Evolutionary conservation across 2,797 vertebrate species (phyloP).

Genomic region (Carduelis carduelis): DNA sequence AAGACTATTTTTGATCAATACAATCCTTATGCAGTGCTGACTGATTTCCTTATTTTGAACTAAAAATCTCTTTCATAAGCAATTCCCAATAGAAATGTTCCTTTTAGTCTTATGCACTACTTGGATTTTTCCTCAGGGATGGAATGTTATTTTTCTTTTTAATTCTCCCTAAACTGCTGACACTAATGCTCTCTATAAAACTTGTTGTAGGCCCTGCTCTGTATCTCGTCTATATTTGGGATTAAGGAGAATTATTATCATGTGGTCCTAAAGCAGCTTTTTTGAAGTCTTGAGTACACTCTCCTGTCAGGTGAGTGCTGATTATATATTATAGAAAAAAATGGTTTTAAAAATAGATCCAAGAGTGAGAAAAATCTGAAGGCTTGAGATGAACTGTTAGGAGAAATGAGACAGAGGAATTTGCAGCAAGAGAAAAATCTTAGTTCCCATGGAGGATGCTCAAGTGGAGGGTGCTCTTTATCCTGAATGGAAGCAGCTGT

Average conservation of each 20-base stretch:
- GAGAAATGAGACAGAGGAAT: background rate
- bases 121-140: slow-evolving; percentile 19
- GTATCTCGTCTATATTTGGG: background rate
- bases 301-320: slow-evolving; percentile 39
- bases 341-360: slow-evolving; percentile 20
- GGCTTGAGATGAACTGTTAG: background rate
- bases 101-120: background rate
- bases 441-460: background rate
- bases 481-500: background rate
- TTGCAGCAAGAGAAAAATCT: background rate
- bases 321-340: background rate
- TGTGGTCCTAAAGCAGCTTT: slow-evolving; percentile 45
- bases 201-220: slow-evolving; percentile 1
- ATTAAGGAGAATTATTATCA: slow-evolving; percentile 47
- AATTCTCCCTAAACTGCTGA: slow-evolving; percentile 51
- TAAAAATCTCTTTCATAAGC: slow-evolving; percentile 31
- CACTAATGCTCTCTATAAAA: slow-evolving; percentile 50
- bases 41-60: slow-evolving; percentile 38
- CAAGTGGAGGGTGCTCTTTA: background rate
- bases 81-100: slow-evolving; percentile 14
- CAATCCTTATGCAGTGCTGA: background rate
- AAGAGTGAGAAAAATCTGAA: background rate
- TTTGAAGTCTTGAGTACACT: background rate
- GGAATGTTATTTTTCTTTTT: slow-evolving; percentile 30
- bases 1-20: slow-evolving; percentile 28